A percentile compares a stretch with the other conserved stretches of the same genome.
These are phyloP conservation scores for Labeo calbasu DNA, from an alignment of 2,797 vertebrate genomes.

Conservation along the genomic window DNA sequence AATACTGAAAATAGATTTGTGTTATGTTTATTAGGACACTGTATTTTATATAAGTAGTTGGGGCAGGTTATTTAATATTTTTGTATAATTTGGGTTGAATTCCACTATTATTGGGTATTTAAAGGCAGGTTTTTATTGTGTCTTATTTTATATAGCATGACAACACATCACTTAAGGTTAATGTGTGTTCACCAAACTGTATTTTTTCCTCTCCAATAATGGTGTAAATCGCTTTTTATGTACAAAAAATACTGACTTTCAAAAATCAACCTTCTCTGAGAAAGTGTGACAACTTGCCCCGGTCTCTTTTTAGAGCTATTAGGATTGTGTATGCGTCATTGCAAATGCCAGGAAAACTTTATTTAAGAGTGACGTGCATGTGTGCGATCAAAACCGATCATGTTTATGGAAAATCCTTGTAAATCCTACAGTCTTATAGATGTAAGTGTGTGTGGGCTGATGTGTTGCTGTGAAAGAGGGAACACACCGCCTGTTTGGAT, in stretches of 20 bases:
- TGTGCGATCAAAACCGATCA: neutral
- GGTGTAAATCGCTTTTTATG: neutral
- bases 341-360: neutral
- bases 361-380: neutral
- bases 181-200: neutral
- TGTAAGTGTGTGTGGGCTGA: slow-evolving; percentile 15
- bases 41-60: neutral
- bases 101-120: neutral
- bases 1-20: neutral
- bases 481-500: slow-evolving; percentile 28
- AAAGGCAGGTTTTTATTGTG: neutral
- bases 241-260: neutral
- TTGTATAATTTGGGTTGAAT: neutral
- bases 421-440: neutral
- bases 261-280: neutral
- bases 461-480: slow-evolving; percentile 10
- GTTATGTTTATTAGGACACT: neutral
- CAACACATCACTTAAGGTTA: neutral
- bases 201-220: neutral
- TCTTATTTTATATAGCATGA: neutral
- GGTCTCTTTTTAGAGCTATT: neutral
- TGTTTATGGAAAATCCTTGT: neutral
- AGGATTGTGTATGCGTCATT: neutral
- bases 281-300: slow-evolving; percentile 4
- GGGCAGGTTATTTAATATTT: neutral